Base-by-base conservation (phyloP, 2,888 invertebrate species). In the Caenorhabditis imperialis region DNA sequence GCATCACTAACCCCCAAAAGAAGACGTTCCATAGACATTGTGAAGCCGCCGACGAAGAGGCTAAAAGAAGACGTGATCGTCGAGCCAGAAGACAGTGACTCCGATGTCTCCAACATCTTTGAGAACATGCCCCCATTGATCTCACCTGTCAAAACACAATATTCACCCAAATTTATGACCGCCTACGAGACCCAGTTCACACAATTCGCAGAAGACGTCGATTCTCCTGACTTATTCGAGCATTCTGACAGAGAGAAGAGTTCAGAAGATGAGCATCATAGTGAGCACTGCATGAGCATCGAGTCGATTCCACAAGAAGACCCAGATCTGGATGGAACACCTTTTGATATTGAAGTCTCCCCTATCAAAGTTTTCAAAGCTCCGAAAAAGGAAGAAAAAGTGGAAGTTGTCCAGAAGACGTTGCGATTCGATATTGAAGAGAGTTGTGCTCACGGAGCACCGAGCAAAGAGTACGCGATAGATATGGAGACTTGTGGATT, bases 1-100 rank as follows among this genome's bases (percentile, higher is more conserved):
- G 73, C 73, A 1, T 47, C 57, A 10, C 12, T 73, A 6, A 73
- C 61, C 2, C 61, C 65, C 18, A 73, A 60, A 55, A 47, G 72
- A 37, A 33, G 47, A 54, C 16, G 27, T 5, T 58, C 58, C 5
- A 14, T 63, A 0, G 58, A 65, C 7, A 30, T 61, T 4, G 23
- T 48, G 5, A 10, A 35, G 12, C 27, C 45, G 14, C 16, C 27
- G 2, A 18, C 14, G n/a, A 69, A 69, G 50, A 44, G 58, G n/a
- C 16, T 38, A n/a, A 69, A 58, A 69, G 58, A 51, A 16, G 47
- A 58, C 18, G 33, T 47, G 16, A 20, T 42, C n/a, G 5, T 18
- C 35, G 44, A 44, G 6, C 7, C 6, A 10, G 30, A 30, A 30
- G 30, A 30, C 10, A 10, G 7, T 30, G 40, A 25, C 10, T 65